Evolutionary conservation across 2,888 invertebrate species (phyloP).

Genomic region (Oligia latruncula): DNA sequence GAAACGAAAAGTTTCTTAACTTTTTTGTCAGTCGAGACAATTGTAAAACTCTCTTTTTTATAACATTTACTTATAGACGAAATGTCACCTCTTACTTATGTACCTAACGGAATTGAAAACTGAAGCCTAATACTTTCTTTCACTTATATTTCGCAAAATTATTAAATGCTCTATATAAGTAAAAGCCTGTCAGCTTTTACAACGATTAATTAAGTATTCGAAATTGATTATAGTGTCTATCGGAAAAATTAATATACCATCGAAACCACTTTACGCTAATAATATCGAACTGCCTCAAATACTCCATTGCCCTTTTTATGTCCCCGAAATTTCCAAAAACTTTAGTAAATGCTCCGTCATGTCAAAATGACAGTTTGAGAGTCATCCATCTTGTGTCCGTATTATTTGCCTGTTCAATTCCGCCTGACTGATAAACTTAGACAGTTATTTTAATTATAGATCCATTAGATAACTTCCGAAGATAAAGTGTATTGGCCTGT

Average conservation of each 20-base stretch:
- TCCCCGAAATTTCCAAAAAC: conserved; percentile 20
- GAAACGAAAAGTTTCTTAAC: conserved; percentile 20
- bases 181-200: no score
- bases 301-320: neutral
- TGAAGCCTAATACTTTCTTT: neutral
- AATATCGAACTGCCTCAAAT: neutral
- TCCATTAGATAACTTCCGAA: conserved; percentile 55
- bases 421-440: conserved; percentile 45
- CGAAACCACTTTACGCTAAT: neutral
- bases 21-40: conserved; percentile 5
- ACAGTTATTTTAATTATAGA: conserved; percentile 46
- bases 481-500: conserved; percentile 61
- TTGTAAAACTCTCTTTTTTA: conserved; percentile 33
- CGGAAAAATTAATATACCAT: neutral
- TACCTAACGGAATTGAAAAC: conserved; percentile 12
- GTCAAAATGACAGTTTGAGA: conserved; percentile 41
- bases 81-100: neutral
- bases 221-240: neutral
- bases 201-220: neutral
- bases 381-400: conserved; percentile 56
- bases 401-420: conserved; percentile 44
- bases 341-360: conserved; percentile 41
- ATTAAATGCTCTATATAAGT: neutral
- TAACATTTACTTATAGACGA: conserved; percentile 17
- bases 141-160: neutral